phyloP scores from a whole-genome alignment of 2,888 invertebrate species.

The Masnerella sp. region DNA sequence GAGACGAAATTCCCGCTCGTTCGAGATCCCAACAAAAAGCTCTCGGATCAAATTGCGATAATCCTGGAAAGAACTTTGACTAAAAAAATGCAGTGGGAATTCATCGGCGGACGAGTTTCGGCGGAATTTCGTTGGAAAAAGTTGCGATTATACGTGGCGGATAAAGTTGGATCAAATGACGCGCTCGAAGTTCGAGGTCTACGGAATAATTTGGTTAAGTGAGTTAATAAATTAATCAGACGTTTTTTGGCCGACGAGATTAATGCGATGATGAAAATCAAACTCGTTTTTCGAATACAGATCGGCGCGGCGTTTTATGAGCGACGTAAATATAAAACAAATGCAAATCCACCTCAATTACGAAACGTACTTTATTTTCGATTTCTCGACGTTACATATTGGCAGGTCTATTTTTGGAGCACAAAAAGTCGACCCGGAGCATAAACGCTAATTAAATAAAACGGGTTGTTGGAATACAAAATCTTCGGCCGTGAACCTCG shows the following conservation, averaged over 20 bases:
- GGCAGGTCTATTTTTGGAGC: constrained; percentile 18
- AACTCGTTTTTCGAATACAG: neutral
- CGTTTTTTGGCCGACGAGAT: too few species aligned
- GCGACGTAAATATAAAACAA: too few species aligned
- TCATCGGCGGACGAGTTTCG: too few species aligned
- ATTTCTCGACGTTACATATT: neutral
- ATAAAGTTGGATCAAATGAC: neutral
- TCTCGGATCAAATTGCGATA: too few species aligned
- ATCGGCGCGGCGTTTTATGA: too few species aligned
- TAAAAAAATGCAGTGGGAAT: too few species aligned
- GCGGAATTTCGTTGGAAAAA: too few species aligned
- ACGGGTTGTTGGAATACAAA: constrained; percentile 6
- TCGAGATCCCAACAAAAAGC: constrained; percentile 9
- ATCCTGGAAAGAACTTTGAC: too few species aligned
- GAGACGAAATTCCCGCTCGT: constrained; percentile 2
- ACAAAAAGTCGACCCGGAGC: neutral
- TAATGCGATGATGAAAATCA: too few species aligned
- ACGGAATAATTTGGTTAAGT: neutral
- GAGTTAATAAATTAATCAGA: neutral
- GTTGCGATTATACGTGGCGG: too few species aligned
- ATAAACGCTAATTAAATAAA: constrained; percentile 27
- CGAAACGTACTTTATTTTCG: constrained; percentile 16
- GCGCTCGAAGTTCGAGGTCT: neutral
- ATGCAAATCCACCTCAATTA: too few species aligned
- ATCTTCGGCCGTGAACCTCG: constrained; percentile 18